Conservation (phyloP, 2,888 invertebrate genomes). For the Thymelicus sylvestris region DNA sequence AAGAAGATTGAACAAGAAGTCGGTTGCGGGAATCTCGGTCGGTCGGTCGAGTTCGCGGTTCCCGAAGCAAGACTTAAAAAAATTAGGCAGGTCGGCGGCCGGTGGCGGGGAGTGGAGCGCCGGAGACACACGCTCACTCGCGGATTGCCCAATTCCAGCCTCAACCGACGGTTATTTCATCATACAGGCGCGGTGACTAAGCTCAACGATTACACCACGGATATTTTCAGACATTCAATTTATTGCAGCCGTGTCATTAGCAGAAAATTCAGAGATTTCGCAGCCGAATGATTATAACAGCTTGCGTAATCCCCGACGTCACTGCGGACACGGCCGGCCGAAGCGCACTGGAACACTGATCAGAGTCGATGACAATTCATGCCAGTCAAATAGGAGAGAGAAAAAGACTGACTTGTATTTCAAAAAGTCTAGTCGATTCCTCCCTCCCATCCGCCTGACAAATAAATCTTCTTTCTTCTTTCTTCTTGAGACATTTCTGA, state of each 20-base stretch:
- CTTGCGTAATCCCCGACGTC: conserved; percentile 81
- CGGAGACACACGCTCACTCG: conserved; percentile 62
- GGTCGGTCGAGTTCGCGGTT: conserved; percentile 60
- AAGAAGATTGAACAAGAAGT: conserved; percentile 52
- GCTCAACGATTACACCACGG: conserved; percentile 61
- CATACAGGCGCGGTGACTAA: conserved; percentile 70
- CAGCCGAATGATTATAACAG: conserved; percentile 73
- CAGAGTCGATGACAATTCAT: conserved; percentile 62
- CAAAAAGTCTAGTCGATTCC: conserved; percentile 87
- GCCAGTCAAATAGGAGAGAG: conserved; percentile 90
- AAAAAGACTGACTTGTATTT: conserved; percentile 89
- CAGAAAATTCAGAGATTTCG: conserved; percentile 83
- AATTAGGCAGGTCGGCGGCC: conserved; percentile 55
- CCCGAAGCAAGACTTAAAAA: conserved; percentile 61
- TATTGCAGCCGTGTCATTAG: conserved; percentile 58
- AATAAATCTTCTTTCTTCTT: conserved; percentile 52
- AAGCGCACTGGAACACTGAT: conserved; percentile 34
- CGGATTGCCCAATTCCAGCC: conserved; percentile 78
- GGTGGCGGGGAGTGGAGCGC: conserved; percentile 29
- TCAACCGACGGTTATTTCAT: conserved; percentile 67
- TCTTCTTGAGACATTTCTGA: conserved; percentile 48
- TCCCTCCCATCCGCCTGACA: conserved; percentile 86
- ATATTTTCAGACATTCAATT: conserved; percentile 54
- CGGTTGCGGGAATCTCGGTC: conserved; percentile 52
- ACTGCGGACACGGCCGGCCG: conserved; percentile 71